Percentiles rank a stretch among this genome's conserved stretches.
phyloP scores from a whole-genome alignment of 2,113 vertebrate genomes.

The Jacana jacana region DNA sequence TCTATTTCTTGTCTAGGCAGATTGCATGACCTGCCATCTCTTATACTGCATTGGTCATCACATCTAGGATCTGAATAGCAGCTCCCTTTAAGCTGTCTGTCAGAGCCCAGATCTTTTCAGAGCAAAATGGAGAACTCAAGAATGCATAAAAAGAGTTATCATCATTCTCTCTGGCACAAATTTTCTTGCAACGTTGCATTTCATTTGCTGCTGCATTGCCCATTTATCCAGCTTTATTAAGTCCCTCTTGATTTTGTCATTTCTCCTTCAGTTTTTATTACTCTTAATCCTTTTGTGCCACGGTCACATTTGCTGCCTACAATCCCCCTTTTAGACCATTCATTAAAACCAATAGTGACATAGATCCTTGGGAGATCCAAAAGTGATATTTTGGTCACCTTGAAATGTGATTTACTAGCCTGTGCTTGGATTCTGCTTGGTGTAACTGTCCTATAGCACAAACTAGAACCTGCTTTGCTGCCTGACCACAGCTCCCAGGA shows the following conservation, averaged over 20 bases:
- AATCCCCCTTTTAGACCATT: neutral
- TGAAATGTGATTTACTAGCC: neutral
- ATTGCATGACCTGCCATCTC: neutral
- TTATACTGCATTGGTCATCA: neutral
- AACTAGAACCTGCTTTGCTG: neutral
- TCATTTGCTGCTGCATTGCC: neutral
- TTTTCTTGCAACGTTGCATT: neutral
- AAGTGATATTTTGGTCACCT: neutral
- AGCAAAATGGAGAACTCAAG: neutral
- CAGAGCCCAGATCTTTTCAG: neutral
- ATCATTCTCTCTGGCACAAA: neutral
- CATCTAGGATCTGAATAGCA: neutral
- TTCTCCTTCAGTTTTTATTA: slow-evolving; percentile 6
- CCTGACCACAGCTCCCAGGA: neutral
- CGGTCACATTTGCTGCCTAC: neutral
- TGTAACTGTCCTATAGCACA: neutral
- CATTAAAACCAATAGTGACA: neutral
- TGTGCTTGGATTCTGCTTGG: neutral
- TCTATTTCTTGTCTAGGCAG: neutral
- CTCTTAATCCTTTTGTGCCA: neutral
- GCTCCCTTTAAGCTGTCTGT: neutral
- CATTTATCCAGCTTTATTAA: slow-evolving; percentile 10
- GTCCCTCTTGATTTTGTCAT: neutral
- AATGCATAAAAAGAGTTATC: neutral
- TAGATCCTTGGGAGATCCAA: neutral